Evolutionary conservation across 2,113 vertebrate species (phyloP).

Genomic region (Odocoileus virginianus): DNA sequence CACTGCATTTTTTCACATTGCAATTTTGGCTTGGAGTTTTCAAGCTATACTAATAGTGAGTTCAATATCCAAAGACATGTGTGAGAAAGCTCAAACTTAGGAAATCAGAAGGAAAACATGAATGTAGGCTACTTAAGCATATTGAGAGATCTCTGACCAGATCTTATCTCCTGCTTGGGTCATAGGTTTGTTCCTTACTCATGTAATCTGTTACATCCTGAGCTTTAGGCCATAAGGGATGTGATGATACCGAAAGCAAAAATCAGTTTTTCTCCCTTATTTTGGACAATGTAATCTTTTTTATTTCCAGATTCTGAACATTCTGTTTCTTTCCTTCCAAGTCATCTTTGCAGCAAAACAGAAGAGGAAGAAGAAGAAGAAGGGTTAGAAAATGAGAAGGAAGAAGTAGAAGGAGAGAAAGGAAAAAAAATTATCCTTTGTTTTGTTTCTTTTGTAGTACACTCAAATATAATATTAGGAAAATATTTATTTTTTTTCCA

Average conservation of each 20-base stretch:
- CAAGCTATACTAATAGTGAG: neutral
- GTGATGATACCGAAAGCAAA: neutral
- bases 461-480: neutral
- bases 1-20: neutral
- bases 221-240: neutral
- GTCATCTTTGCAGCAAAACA: neutral
- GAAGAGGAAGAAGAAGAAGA: neutral
- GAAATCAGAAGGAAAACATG: neutral
- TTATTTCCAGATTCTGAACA: neutral
- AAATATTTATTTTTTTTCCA: neutral
- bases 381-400: neutral
- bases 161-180: neutral
- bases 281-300: neutral
- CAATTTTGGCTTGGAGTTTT: neutral
- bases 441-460: neutral
- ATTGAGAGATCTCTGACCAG: neutral
- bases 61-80: neutral
- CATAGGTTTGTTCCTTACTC: neutral
- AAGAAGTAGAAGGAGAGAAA: neutral
- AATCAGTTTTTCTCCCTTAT: neutral
- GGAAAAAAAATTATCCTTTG: neutral
- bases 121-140: neutral
- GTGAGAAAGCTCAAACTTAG: neutral
- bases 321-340: neutral
- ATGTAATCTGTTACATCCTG: neutral